phyloP scores from a whole-genome alignment of 2,888 invertebrate genomes.

The Tetragonula carbonaria region DNA sequence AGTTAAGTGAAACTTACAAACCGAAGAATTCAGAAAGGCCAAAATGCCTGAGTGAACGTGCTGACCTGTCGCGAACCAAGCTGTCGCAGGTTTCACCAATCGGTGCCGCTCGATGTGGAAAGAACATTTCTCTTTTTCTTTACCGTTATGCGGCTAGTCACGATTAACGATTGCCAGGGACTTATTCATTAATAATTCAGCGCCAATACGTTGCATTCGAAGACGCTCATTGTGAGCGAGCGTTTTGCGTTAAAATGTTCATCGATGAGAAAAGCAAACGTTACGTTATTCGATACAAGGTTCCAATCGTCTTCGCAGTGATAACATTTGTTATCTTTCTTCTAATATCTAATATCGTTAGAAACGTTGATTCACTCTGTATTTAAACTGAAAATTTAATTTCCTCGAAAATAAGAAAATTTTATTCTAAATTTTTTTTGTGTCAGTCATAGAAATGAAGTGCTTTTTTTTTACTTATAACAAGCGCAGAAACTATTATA shows the following conservation, averaged over 20 bases:
- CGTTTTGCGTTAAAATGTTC: neutral
- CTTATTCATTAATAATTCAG: conserved; percentile 69
- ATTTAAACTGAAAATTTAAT: no score
- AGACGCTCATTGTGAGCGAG: conserved; percentile 15
- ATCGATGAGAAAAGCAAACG: neutral
- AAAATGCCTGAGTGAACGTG: conserved; percentile 10
- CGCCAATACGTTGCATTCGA: conserved; percentile 59
- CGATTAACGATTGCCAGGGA: conserved; percentile 64
- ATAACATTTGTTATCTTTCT: no score
- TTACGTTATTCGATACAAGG: neutral
- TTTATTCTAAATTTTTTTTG: no score
- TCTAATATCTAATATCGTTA: no score
- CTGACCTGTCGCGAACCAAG: conserved; percentile 46
- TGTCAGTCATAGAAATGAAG: no score
- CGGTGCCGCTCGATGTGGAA: conserved; percentile 46
- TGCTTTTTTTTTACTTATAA: no score
- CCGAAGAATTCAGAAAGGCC: neutral
- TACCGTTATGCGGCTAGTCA: conserved; percentile 65
- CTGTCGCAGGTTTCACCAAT: conserved; percentile 60
- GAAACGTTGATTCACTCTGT: no score
- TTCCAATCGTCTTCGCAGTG: neutral
- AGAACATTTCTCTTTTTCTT: conserved; percentile 64
- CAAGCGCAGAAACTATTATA: no score
- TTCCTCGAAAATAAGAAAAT: no score
- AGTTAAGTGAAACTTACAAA: neutral